A percentile compares a stretch with the other conserved stretches of the same genome.
These are phyloP conservation scores for Oopsacas minuta DNA, from an alignment of 37 sponge, comb jelly and placozoan genomes.

Conservation along the genomic window DNA sequence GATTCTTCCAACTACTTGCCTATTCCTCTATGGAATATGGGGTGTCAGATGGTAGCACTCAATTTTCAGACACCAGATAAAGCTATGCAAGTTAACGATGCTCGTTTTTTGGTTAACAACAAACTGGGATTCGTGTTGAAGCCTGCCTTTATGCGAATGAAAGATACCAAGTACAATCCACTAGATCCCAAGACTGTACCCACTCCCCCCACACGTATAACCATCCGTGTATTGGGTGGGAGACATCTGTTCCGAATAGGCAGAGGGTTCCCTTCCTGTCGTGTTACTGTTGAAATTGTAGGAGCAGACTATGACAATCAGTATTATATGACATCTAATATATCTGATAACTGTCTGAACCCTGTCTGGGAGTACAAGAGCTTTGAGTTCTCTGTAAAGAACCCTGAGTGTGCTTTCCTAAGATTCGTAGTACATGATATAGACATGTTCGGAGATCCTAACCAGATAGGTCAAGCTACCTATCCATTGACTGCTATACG, in stretches of 20 bases:
- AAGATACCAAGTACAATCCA: slow-evolving; percentile 13
- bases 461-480: slow-evolving; percentile 80
- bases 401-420: slow-evolving; percentile 79
- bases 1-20: slow-evolving; percentile 96
- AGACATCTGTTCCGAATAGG: slow-evolving; percentile 64
- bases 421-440: slow-evolving; percentile 76
- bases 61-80: slow-evolving; percentile 95
- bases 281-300: slow-evolving; percentile 71
- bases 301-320: slow-evolving; percentile 62
- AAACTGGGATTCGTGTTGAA: slow-evolving; percentile 88
- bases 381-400: slow-evolving; percentile 66
- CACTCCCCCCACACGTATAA: neutral
- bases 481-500: slow-evolving; percentile 59
- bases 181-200: neutral
- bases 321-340: slow-evolving; percentile 54
- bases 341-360: slow-evolving; percentile 86
- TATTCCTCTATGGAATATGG: slow-evolving; percentile 78
- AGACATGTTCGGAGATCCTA: slow-evolving; percentile 93
- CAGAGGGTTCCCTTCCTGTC: slow-evolving; percentile 63
- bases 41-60: slow-evolving; percentile 80
- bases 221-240: slow-evolving; percentile 57
- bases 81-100: slow-evolving; percentile 93
- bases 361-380: slow-evolving; percentile 68
- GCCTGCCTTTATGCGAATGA: slow-evolving; percentile 74
- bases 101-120: slow-evolving; percentile 65